phyloP scores from a whole-genome alignment of 2,888 invertebrate genomes.

The Ichneumoninae sp. region DNA sequence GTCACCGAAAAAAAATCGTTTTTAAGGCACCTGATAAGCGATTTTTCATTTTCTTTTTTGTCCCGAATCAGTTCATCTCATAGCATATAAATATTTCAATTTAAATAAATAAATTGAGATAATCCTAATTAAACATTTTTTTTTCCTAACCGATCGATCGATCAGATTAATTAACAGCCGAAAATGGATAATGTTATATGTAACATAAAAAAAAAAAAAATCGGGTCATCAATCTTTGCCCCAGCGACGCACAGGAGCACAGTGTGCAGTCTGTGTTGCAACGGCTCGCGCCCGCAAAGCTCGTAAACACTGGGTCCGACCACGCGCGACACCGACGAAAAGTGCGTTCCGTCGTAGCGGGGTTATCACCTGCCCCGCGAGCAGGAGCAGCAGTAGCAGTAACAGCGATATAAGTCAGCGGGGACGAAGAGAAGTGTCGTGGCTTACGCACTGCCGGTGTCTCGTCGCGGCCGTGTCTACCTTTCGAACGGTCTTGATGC shows the following conservation, averaged over 20 bases:
- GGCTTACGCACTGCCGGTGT: not conserved
- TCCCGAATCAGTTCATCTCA: too few species aligned
- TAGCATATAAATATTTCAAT: too few species aligned
- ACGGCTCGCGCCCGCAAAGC: conserved; percentile 67
- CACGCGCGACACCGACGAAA: conserved; percentile 30
- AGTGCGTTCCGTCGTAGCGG: conserved; percentile 21
- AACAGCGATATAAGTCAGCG: conserved; percentile 28
- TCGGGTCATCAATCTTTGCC: not conserved
- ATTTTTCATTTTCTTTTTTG: too few species aligned
- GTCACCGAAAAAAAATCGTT: too few species aligned
- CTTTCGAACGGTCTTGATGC: conserved; percentile 11
- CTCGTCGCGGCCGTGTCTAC: conserved; percentile 1
- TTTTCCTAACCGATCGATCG: not conserved
- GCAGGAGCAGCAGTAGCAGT: conserved; percentile 7
- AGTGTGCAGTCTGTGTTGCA: conserved; percentile 26
- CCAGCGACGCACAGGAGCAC: not conserved
- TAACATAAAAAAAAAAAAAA: not conserved
- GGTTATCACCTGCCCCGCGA: conserved; percentile 51
- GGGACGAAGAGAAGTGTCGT: not conserved
- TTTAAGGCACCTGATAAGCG: too few species aligned
- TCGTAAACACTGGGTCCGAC: conserved; percentile 62
- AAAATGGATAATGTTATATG: not conserved
- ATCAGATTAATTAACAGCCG: not conserved
- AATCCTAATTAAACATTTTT: too few species aligned
- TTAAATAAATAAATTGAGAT: too few species aligned